Evolutionary conservation across 2,113 vertebrate genomes (phyloP), one percentile per base, ranked within the genome.

Genomic region (Halcyon malimbica): DNA sequence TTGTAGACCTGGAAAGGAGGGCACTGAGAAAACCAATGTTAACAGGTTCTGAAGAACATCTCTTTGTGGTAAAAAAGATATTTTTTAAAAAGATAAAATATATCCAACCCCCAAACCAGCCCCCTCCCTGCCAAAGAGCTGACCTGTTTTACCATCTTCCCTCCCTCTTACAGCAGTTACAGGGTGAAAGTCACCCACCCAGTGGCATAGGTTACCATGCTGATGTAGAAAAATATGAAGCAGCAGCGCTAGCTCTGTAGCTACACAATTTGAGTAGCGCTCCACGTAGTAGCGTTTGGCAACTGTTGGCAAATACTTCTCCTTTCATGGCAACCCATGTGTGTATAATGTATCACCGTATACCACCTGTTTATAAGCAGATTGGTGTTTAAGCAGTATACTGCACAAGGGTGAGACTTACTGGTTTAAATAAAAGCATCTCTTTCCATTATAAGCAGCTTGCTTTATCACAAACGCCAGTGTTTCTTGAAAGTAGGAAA

Each of bases 401-500:
- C 63, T 51, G 85, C 93, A 77, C 54, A 42, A 67, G 78, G 70
- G 89, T 91, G 70, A 89, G 59, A 21, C 59, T 91, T 89, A 15
- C 3, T 24, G 25, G 28, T 57, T 56, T 79, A 88, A 80, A 83
- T 50, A 56, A 65, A 80, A 75, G 75, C 50, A 19, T 67, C 67
- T 44, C 82, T 94, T 83, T 80, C 88, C 46, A 14, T 89, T 33
- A 23, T 60, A 79, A 86, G 82, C 42, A 83, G 42, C 75, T 67
- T 76, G 48, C 79, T 80, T 94, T 44, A 35, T 85, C 87, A 26
- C 59, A 56, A 76, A 53, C 69, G 69, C 60, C 2, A 1, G 57
- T 50, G 83, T 63, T 90, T 76, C 81, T 57, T 84, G 33, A 93
- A 73, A 93, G 74, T 20, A 39, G 94, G 84, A 79, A 93, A 67